Evolutionary conservation across 2,113 vertebrate genomes (phyloP), one percentile per base, ranked within the genome.

Genomic region (Meles meles): DNA sequence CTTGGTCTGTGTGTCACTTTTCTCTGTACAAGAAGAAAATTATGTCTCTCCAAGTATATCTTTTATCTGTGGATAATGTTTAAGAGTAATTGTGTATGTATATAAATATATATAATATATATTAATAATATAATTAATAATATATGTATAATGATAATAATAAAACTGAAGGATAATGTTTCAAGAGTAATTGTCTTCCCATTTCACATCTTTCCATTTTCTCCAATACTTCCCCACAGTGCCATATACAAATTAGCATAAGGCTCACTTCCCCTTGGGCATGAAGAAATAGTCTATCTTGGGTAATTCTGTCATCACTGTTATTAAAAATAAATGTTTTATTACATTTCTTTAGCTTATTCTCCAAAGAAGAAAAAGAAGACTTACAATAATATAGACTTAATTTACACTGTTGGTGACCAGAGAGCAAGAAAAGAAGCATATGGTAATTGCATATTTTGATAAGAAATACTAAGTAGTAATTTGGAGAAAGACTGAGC

Each of bases 281-380:
- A 93, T 71, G 27, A 92, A 79, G 94, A 17, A 5, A 49, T 81
- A 93, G 31, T 57, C 13, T 82, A 65, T 88, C 18, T 83, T 84
- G 23, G 7, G 1, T 84, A 88, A 74, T 74, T 96, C 61, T 84
- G 2, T 85, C 44, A 44, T 72, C 25, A 72, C 11, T 11, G 31
- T 59, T 34, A 95, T 57, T 90, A 74, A 91, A 93, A 81, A 55
- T 72, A 76, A 93, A 63, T 89, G 6, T 93, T 93, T 97, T 86
- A 15, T 97, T 97, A 23, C 0, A 42, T 96, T 90, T 96, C 52
- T 97, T 97, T 79, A 96, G 97, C 49, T 90, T n/a, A 20, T 87
- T 85, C 25, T 81, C 27, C 65, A 57, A 97, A 96, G 92, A 98
- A 97, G 94, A 98, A 96, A 93, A 97, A 85, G 92, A 98, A 94